Base-by-base conservation (phyloP, 2,797 vertebrate genomes). In the Psittacula echo region DNA sequence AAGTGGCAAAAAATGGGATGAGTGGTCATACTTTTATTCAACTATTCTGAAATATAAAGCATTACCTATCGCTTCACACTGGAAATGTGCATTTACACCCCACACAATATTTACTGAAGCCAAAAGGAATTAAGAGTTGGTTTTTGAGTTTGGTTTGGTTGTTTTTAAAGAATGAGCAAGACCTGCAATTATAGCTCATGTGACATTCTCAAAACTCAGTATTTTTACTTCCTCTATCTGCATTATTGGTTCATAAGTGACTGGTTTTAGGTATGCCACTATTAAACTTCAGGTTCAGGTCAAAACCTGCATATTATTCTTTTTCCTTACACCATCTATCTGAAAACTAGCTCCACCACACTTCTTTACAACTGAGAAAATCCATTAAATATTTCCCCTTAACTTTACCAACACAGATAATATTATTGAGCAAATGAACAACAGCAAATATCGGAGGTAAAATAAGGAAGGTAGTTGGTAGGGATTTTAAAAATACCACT, bases 201-300 rank as follows among this genome's bases (percentile, higher is more conserved):
- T 34, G 42, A 50, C 10, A 39, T 19, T 72, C 62, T 62, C 42
- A 65, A 37, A 79, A 81, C 16, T 62, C 65, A 44, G 7, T 23
- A 61, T 56, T 50, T 23, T 5, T 0, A 4, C 10, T 17, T 17
- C 4, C 4, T 1, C 8, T 0, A 24, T 16, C 24, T 26, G 42
- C 2, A 29, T 37, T 34, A 27, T 10, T 77, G 13, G 14, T 27
- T 90, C 11, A 8, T n/a, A 80, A 61, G 74, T 19, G 0, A 72
- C 6, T n/a, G 7, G n/a, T 78, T 60, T 48, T 64, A 89, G 32
- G 45, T 65, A 72, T 0, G 4, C 5, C 24, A 42, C 45, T 47
- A 65, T 45, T 67, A 42, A 60, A 41, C 11, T 42, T 86, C 20
- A 32, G 60, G 13, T 47, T 80, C 50, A 56, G 34, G 56, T 75